These are phyloP conservation scores for Apamea monoglypha DNA, from an alignment of 2,888 invertebrate species.

Conservation along the genomic window DNA sequence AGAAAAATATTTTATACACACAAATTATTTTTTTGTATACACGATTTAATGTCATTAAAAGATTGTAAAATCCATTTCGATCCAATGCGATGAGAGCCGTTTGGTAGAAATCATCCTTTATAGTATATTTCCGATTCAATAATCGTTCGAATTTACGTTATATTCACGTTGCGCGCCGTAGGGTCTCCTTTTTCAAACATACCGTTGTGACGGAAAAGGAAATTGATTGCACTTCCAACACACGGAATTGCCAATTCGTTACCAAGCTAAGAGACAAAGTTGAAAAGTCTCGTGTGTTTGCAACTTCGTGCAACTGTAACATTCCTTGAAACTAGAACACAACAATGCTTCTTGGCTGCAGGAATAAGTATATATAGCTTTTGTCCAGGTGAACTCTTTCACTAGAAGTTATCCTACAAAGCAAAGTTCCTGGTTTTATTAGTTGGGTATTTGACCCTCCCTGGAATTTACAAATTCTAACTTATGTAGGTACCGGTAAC, in stretches of 20 bases:
- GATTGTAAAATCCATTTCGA: no score
- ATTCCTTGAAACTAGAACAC: slow-evolving; percentile 7
- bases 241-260: slow-evolving; percentile 37
- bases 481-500: background rate
- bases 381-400: slow-evolving; percentile 24
- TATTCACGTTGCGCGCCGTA: background rate
- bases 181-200: background rate
- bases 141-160: background rate
- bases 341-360: slow-evolving; percentile 35
- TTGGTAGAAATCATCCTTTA: no score
- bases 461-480: background rate
- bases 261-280: slow-evolving; percentile 38
- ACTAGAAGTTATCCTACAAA: slow-evolving; percentile 15
- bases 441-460: slow-evolving; percentile 1
- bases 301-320: slow-evolving; percentile 31
- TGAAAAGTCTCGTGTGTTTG: slow-evolving; percentile 17
- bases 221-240: slow-evolving; percentile 36
- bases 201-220: background rate
- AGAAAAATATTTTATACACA: no score
- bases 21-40: no score
- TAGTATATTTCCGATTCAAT: no score
- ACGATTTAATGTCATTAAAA: no score
- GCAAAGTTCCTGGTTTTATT: slow-evolving; percentile 8
- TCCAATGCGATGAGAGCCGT: no score
- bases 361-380: background rate